Evolutionary conservation across 2,797 vertebrate genomes (phyloP).

Genomic region (Psittacula echo): DNA sequence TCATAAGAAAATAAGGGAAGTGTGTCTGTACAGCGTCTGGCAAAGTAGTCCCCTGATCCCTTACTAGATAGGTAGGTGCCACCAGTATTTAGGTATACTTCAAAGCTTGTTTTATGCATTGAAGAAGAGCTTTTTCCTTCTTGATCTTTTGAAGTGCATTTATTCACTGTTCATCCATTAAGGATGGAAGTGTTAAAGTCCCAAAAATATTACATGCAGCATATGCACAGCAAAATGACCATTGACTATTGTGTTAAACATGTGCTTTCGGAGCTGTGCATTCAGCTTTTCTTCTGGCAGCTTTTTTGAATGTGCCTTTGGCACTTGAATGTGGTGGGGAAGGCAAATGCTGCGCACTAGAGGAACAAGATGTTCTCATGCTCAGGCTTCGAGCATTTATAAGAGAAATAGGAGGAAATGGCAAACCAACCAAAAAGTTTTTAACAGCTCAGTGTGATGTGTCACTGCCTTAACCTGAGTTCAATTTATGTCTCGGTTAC

Average conservation of each 20-base stretch:
- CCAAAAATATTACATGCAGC: background rate
- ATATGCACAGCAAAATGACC: background rate
- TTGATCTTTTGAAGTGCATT: background rate
- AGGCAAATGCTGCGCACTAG: background rate
- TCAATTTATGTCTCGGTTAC: fast-evolving
- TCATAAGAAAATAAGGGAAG: background rate
- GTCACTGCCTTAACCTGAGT: background rate
- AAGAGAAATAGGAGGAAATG: background rate
- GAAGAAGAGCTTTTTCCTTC: background rate
- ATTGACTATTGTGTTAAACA: background rate
- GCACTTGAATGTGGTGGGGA: background rate
- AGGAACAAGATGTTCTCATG: background rate
- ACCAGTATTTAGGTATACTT: background rate
- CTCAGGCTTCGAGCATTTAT: background rate
- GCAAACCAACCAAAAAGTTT: background rate
- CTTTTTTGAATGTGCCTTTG: background rate
- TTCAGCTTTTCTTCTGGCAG: background rate
- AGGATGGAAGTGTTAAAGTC: background rate
- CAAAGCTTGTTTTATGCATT: background rate
- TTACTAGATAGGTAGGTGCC: background rate
- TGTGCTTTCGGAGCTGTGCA: background rate
- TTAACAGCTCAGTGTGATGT: background rate
- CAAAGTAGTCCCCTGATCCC: background rate
- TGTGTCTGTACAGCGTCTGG: background rate
- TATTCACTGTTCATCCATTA: background rate